Evolutionary conservation across 2,888 invertebrate genomes (phyloP), one percentile per base, ranked within the genome.

Genomic region (Aricia artaxerxes): DNA sequence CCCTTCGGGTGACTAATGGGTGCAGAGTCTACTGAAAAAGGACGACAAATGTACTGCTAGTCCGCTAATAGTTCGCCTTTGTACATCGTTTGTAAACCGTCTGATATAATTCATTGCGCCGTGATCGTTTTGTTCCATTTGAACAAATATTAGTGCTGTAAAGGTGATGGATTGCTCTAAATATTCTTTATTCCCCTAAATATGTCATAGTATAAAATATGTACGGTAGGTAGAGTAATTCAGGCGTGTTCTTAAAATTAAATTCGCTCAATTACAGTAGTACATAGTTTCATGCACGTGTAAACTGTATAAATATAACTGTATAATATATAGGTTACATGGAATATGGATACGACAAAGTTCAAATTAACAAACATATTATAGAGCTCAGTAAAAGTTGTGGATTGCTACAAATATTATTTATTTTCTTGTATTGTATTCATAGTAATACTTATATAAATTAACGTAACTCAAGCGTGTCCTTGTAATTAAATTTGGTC

Each of bases 1-100:
- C 89, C 91, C 89, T 86, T 83, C 87, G 82, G 86, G 89, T 94
- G 93, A 94, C 91, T 92, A 94, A 94, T 92, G 92, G 92, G 93
- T 90, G 88, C 87, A 69, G 13, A 9, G 85, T 88, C 85, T 88
- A 91, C 91, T 89, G 88, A 89, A 90, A 91, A 90, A 90, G 84
- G 84, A 87, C 88, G 86, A 78, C 86, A 84, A 85, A 86, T 85
- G 86, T 88, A 87, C 85, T 87, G 85, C 85, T 88, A 87, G 87
- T 86, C 85, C 87, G 85, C 85, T 88, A 87, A 88, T 86, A 87
- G 86, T 86, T 84, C 87, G 87, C 83, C 82, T 87, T 87, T 82
- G 72, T 72, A 72, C 53, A 35, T 49, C 75, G 31, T 75, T 49
- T 75, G 73, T 44, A 31, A 61, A 60, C 38, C 38, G 73, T 60